Evolutionary conservation across 1,140 invertebrate species (phyloP), one percentile per base, ranked within the genome.

Genomic region (Diuraphis noxia): DNA sequence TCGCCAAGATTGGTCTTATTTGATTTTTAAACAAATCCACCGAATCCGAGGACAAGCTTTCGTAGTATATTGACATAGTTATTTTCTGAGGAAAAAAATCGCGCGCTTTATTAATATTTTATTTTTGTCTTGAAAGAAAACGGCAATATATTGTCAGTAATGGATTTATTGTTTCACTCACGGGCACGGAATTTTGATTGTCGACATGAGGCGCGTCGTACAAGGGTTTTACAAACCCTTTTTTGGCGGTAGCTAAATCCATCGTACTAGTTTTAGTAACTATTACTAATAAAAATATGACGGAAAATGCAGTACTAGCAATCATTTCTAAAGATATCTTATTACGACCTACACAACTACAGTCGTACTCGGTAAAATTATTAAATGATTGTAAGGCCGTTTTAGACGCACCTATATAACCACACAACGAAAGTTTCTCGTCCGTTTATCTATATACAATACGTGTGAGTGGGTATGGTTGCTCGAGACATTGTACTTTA

Each of bases 181-280:
- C 89, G 10, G 89, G 89, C 4, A 49, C 89, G 3, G 89, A 38
- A 36, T 91, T 91, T 52, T 91, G 89, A 38, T 82, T 91, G n/a
- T 91, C 77, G 0, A 40, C 77, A 3, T 8, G 40, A 10, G 77
- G 77, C 34, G 21, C 49, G 36, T 81, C 89, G 23, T 91, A 52
- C 23, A 52, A 30, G 13, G 72, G 41, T 52, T 82, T 88, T 17
- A n/a, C 3, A 5, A 34, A 38, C 1, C n/a, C 23, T 0, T 63
- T 88, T 40, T 88, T 88, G 5, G 34, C 7, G 17, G 5, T 25
- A 10, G n/a, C n/a, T 30, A 79, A 23, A 36, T 77, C 56, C n/a
- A 30, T 41, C n/a, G n/a, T 23, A 90, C 38, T 41, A 23, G 63
- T 79, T 17, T 46, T 79, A 17, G 34, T 23, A 21, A 79, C 19